Percentiles rank a stretch among this genome's conserved stretches.
Evolutionary conservation across 2,888 invertebrate species (phyloP).

Genomic region (Baccha elongata): DNA sequence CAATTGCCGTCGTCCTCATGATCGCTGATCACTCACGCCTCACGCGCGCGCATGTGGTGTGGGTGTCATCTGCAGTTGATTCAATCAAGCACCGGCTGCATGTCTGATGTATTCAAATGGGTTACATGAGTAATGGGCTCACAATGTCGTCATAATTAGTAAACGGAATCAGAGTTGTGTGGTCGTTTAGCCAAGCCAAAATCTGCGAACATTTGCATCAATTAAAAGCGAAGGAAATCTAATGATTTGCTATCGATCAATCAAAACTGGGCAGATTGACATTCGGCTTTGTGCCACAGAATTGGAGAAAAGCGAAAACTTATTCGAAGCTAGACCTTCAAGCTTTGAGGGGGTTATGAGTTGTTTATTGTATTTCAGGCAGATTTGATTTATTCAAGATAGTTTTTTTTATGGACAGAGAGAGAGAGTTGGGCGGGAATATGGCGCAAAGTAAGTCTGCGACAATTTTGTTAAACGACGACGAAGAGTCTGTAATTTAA

Average conservation of each 20-base stretch:
- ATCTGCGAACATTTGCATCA: constrained; percentile 45
- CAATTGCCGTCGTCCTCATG: constrained; percentile 43
- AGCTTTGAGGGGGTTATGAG: constrained; percentile 45
- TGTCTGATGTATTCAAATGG: constrained; percentile 55
- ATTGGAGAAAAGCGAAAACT: constrained; percentile 47
- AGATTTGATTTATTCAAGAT: constrained; percentile 64
- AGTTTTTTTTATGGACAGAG: constrained; percentile 33
- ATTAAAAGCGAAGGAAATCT: constrained; percentile 41
- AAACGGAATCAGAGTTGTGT: constrained; percentile 58
- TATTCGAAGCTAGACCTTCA: constrained; percentile 6
- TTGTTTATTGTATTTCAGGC: constrained; percentile 66
- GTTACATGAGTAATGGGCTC: constrained; percentile 58
- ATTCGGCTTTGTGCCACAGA: constrained; percentile 30
- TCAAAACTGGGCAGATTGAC: constrained; percentile 46
- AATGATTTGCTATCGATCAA: constrained; percentile 69
- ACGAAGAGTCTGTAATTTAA: constrained; percentile 49
- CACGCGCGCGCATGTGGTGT: constrained; percentile 30
- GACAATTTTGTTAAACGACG: constrained; percentile 48
- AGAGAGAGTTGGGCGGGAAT: no score
- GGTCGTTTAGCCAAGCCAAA: constrained; percentile 48
- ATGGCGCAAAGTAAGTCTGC: not conserved
- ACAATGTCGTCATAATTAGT: constrained; percentile 65
- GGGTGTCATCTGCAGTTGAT: constrained; percentile 66
- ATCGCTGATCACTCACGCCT: constrained; percentile 43
- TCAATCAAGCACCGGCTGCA: constrained; percentile 51